Conservation (phyloP, 2,113 vertebrate genomes). For the Scomber japonicus region DNA sequence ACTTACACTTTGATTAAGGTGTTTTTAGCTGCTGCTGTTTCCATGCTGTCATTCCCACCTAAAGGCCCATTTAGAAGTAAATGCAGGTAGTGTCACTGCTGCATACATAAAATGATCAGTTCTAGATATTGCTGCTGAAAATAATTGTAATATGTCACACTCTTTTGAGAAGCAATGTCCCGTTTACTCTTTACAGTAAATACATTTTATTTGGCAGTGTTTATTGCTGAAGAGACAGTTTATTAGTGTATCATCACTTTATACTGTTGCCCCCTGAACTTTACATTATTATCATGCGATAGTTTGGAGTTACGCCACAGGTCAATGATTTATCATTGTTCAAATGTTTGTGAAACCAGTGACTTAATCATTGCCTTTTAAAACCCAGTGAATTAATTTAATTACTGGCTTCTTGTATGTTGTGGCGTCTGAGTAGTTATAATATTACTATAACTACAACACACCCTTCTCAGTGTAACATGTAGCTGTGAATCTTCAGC, state of each 20-base stretch:
- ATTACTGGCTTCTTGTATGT: too few relatives aligned
- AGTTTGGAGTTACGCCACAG: not conserved
- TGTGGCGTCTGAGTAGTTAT: not conserved
- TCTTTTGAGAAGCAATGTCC: too few relatives aligned
- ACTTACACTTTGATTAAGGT: not conserved
- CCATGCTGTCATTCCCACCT: not conserved
- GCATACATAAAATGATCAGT: not conserved
- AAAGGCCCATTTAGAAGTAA: not conserved
- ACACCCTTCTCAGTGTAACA: not conserved
- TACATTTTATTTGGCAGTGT: not conserved
- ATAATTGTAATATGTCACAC: too few relatives aligned
- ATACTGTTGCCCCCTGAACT: not conserved
- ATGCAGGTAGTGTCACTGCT: not conserved
- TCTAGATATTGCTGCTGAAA: not conserved
- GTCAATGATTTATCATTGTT: not conserved
- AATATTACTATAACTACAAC: not conserved
- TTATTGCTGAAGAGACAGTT: conserved; percentile 7
- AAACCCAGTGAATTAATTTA: not conserved
- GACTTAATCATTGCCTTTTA: not conserved
- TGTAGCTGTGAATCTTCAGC: not conserved
- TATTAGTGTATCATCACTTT: not conserved
- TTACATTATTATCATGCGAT: not conserved
- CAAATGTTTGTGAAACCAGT: not conserved
- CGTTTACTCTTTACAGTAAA: not conserved
- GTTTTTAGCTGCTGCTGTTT: not conserved